These are phyloP conservation scores for Drosophila phalerata DNA, from an alignment of 2,888 invertebrate species.

Conservation along the genomic window DNA sequence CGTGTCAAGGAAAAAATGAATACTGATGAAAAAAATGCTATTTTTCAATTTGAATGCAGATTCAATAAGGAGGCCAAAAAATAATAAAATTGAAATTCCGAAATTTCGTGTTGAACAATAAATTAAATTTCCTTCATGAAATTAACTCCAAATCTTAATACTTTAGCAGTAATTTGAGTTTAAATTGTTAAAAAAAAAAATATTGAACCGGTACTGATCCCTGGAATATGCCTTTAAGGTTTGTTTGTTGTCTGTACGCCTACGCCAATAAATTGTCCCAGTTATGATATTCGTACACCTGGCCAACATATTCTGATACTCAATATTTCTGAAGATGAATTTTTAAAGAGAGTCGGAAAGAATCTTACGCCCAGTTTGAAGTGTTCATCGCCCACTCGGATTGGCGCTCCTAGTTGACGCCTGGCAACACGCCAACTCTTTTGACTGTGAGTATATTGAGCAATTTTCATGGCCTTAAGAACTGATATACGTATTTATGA, in stretches of 20 bases:
- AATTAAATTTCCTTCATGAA: too few relatives aligned
- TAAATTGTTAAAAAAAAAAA: too few relatives aligned
- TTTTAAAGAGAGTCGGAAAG: background rate
- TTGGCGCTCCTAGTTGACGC: constrained; percentile 63
- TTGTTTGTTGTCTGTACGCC: constrained; percentile 6
- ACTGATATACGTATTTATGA: constrained; percentile 15
- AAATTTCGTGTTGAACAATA: too few relatives aligned
- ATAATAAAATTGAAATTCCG: too few relatives aligned
- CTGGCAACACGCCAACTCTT: constrained; percentile 53
- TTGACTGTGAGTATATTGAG: constrained; percentile 57
- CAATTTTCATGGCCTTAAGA: constrained; percentile 52
- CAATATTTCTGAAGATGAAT: constrained; percentile 1
- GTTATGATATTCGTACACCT: constrained; percentile 9
- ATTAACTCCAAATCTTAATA: too few relatives aligned
- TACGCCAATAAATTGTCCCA: constrained; percentile 8
- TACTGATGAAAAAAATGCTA: too few relatives aligned
- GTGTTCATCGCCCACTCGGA: constrained; percentile 58
- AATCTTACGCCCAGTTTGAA: constrained; percentile 29
- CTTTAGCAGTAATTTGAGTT: too few relatives aligned
- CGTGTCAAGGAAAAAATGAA: too few relatives aligned
- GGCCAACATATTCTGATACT: background rate
- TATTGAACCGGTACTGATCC: too few relatives aligned
- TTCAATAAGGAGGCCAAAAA: too few relatives aligned
- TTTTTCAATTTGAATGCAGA: too few relatives aligned
- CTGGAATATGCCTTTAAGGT: constrained; percentile 12